Base-by-base conservation (phyloP, 1,140 invertebrate species). In the Caerostris extrusa region DNA sequence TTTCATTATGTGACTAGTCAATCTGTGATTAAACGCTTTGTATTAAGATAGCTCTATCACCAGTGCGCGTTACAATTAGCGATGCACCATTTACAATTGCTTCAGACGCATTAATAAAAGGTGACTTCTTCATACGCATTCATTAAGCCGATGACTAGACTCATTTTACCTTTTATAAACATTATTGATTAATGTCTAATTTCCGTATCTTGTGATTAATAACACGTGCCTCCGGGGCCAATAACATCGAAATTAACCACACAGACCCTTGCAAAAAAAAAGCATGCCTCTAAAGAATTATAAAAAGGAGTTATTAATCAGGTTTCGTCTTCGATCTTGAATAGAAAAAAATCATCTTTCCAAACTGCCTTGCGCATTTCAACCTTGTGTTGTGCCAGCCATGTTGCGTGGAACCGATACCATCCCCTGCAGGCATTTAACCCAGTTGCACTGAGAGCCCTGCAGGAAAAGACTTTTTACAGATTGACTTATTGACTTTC, bases 121-220 rank as follows among this genome's bases (percentile, higher is more conserved):
- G 7, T 19, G 82, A 77, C 19, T 19, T n/a, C 77, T 83, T 83
- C 53, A 60, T 67, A 64, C n/a, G n/a, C 55, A 83, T 50, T 91
- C 90, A 91, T 91, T 91, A 91, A 55, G 14, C 19, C 58, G 91
- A 92, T 86, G 91, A 92, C 61, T 92, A 17, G 57, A 77, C 69
- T 55, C 57, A 92, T 86, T 86, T 91, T 91, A 50, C 58, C 90
- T 91, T 91, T 91, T 83, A 91, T 91, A 91, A 91, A 91, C 90
- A 85, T n/a, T 50, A 10, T 83, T 91, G 90, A 91, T 91, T 91
- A 91, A 91, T 91, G 83, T 53, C 91, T 55, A 4, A 5, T 71
- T 89, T 57, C 91, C 82, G 7, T 50, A 56, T 92, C 64, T 53
- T 50, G 86, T 86, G 91, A 86, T 91, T 91, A 91, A 91, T 91